These are phyloP conservation scores for Mionectes macconnelli DNA, from an alignment of 2,113 vertebrate species.

Conservation along the genomic window DNA sequence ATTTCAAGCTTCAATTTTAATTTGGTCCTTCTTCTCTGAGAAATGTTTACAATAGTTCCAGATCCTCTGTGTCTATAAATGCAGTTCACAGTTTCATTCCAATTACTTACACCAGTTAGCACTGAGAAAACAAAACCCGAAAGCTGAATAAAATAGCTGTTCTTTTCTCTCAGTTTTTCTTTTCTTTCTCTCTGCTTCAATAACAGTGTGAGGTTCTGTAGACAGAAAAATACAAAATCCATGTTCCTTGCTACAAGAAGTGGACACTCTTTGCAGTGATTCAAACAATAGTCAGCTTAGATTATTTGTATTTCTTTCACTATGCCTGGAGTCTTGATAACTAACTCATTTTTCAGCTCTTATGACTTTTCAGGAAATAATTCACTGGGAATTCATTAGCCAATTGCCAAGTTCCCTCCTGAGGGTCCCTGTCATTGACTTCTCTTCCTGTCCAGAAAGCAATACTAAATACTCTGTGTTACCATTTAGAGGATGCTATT, in stretches of 20 bases:
- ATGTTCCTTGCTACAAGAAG: not conserved
- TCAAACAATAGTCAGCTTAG: not conserved
- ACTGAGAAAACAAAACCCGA: not conserved
- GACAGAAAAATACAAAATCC: not conserved
- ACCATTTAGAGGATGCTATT: not conserved
- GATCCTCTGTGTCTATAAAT: not conserved
- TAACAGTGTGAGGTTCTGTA: not conserved
- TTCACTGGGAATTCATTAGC: not conserved
- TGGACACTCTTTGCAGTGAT: not conserved
- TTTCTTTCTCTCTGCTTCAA: not conserved
- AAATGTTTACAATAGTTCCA: not conserved
- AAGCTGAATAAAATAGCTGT: not conserved
- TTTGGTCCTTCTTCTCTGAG: not conserved
- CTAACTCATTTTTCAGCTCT: not conserved
- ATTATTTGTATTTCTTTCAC: not conserved
- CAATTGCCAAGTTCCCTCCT: not conserved
- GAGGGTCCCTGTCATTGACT: not conserved
- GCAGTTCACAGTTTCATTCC: not conserved
- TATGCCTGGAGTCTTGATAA: not conserved
- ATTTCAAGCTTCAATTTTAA: not conserved
- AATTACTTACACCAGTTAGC: not conserved
- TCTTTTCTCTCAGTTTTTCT: not conserved
- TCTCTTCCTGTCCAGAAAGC: not conserved
- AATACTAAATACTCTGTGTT: not conserved
- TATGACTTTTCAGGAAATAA: not conserved